These are phyloP conservation scores for Callipepla californica DNA, from an alignment of 2,113 vertebrate genomes.

Conservation along the genomic window DNA sequence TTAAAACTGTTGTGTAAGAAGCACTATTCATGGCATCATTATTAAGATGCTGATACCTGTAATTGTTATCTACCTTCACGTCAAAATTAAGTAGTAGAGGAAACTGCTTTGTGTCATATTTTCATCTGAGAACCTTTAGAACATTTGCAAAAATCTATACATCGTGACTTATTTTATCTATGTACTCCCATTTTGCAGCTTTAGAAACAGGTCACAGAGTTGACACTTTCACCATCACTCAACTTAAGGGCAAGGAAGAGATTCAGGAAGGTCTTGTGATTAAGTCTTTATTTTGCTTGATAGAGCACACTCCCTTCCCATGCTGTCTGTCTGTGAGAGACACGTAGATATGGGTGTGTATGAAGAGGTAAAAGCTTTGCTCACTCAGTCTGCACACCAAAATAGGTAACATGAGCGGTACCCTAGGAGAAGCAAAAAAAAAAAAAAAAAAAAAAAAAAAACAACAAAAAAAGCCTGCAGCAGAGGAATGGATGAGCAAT, in stretches of 20 bases:
- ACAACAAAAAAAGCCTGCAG: not conserved
- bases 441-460: not conserved
- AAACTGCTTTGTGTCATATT: not conserved
- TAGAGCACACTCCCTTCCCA: no score
- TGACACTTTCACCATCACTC: not conserved
- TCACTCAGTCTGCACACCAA: not conserved
- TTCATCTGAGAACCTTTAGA: not conserved
- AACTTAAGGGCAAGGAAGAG: not conserved
- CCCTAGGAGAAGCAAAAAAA: not conserved
- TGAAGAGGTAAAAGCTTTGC: not conserved
- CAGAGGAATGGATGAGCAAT: not conserved
- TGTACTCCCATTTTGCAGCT: not conserved
- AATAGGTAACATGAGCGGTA: not conserved
- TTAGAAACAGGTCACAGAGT: not conserved
- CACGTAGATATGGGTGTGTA: accelerated
- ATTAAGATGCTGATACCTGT: not conserved
- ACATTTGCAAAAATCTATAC: not conserved
- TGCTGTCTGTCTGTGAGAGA: no score
- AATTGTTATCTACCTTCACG: not conserved
- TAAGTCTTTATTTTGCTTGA: not conserved
- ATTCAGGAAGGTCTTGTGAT: not conserved
- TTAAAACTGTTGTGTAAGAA: not conserved
- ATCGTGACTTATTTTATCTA: not conserved
- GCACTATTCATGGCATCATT: not conserved
- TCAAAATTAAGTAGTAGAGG: not conserved